A percentile compares a stretch with the other conserved stretches of the same genome.
Evolutionary conservation across 2,888 invertebrate genomes (phyloP).

Genomic region (Rhabditoides inermis): DNA sequence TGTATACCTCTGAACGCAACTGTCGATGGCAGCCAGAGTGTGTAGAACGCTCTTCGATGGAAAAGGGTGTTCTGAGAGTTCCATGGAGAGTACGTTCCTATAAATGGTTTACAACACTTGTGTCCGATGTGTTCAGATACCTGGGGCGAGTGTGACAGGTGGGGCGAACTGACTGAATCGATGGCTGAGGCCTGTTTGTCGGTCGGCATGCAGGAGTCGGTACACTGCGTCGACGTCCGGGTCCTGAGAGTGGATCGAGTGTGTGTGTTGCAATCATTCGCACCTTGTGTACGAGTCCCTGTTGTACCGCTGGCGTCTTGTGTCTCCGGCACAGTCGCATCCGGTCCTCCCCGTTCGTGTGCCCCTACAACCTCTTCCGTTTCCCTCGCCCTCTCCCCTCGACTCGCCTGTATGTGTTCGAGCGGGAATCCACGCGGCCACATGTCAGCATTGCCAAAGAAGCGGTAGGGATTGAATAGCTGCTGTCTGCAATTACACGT

Average conservation of each 20-base stretch:
- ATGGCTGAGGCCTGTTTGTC: slow-evolving; percentile 12
- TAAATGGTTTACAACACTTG: neutral
- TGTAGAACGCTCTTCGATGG: slow-evolving; percentile 25
- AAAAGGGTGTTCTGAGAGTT: slow-evolving; percentile 35
- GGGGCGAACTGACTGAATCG: slow-evolving; percentile 23
- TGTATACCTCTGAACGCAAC: slow-evolving; percentile 15
- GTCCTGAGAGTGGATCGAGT: too few species aligned
- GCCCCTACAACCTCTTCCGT: slow-evolving; percentile 1
- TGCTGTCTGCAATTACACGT: too few species aligned
- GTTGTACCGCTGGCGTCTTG: slow-evolving; percentile 22
- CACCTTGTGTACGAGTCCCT: slow-evolving; percentile 25
- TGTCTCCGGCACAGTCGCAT: slow-evolving; percentile 14
- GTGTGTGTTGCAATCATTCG: too few species aligned
- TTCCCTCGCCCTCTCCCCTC: too few species aligned
- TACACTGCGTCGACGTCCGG: slow-evolving; percentile 29
- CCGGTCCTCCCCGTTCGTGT: slow-evolving; percentile 14
- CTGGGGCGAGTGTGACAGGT: slow-evolving; percentile 17
- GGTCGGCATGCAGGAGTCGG: slow-evolving; percentile 21
- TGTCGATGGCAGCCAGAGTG: slow-evolving; percentile 26
- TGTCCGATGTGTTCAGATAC: neutral
- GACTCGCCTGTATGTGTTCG: neutral
- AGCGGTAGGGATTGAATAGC: slow-evolving; percentile 6
- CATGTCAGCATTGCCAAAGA: slow-evolving; percentile 1
- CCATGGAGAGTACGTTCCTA: slow-evolving; percentile 25
- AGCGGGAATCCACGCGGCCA: slow-evolving; percentile 8